Conservation (phyloP, 2,888 invertebrate species). For the Dicycla oo region DNA sequence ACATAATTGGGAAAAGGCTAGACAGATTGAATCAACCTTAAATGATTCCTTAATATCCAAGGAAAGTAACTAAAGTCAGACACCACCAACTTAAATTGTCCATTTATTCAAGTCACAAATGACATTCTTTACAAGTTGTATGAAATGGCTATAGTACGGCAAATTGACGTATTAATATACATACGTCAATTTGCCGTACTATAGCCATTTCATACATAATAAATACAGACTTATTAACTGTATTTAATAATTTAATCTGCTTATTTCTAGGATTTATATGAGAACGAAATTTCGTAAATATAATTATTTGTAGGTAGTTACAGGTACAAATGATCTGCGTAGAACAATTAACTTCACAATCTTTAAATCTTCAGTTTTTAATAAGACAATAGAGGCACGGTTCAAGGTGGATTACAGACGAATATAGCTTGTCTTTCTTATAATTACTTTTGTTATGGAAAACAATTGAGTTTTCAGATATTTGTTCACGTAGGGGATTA, state of each 20-base stretch:
- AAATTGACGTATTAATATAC: too few relatives aligned
- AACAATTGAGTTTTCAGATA: not conserved
- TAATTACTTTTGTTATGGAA: not conserved
- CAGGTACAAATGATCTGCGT: not conserved
- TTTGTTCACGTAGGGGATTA: not conserved
- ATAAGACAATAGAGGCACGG: constrained; percentile 21
- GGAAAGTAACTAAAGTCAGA: not conserved
- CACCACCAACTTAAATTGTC: not conserved
- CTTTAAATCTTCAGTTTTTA: constrained; percentile 15
- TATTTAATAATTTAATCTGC: not conserved
- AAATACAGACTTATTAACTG: too few relatives aligned
- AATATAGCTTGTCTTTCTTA: constrained; percentile 2
- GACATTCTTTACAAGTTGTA: not conserved
- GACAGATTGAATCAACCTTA: not conserved
- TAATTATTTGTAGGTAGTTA: not conserved
- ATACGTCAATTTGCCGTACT: too few relatives aligned
- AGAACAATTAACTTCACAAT: constrained; percentile 13
- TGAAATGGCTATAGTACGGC: not conserved
- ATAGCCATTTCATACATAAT: too few relatives aligned
- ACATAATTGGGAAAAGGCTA: too few relatives aligned
- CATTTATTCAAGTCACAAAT: not conserved
- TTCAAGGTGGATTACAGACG: constrained; percentile 28
- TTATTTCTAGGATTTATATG: constrained; percentile 4
- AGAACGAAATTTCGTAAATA: not conserved
- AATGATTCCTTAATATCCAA: not conserved